Evolutionary conservation across 2,888 invertebrate genomes (phyloP), one percentile per base, ranked within the genome.

Genomic region (Leucoma salicis): DNA sequence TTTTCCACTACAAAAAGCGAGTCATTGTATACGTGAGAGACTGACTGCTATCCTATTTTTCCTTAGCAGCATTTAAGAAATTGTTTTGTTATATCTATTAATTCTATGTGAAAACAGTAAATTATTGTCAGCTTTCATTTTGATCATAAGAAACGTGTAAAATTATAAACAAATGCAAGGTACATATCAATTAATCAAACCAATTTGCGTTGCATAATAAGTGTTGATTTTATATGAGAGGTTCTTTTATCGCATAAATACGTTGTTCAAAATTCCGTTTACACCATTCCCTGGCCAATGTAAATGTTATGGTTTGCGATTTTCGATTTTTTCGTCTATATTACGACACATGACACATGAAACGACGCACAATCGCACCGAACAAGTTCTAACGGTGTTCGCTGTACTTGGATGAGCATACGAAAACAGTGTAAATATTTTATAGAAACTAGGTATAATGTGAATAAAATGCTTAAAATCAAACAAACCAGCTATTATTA

Each of bases 41-140:
- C 86, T 83, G 86, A 87, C 76, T 84, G 82, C n/a, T n/a, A 82
- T 75, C 77, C 78, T 75, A 59, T 57, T n/a, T 80, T 79, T 78
- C 71, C 78, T 78, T 83, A 83, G 83, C 82, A 80, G 86, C 84
- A 82, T 86, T 85, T 85, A 83, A 61, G 78, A 72, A 78, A 80
- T 76, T 78, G 74, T 78, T 81, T 77, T 78, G 74, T 82, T 81
- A 71, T 67, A 71, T 74, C 71, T 69, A 72, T 60, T 76, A 65
- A 68, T 70, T 67, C 53, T 76, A 74, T 63, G 64, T 57, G 62
- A 64, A 54, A 53, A 60, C 63, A 52, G 59, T 49, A 69, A 71
- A 66, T 69, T 65, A 66, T 65, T 63, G 67, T 71, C 67, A 68
- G 67, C 65, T 64, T 58, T 67, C 61, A 63, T 49, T 39, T 52